These are phyloP conservation scores for Amblyjoppa fuscipennis DNA, from an alignment of 2,888 invertebrate genomes.

Conservation along the genomic window DNA sequence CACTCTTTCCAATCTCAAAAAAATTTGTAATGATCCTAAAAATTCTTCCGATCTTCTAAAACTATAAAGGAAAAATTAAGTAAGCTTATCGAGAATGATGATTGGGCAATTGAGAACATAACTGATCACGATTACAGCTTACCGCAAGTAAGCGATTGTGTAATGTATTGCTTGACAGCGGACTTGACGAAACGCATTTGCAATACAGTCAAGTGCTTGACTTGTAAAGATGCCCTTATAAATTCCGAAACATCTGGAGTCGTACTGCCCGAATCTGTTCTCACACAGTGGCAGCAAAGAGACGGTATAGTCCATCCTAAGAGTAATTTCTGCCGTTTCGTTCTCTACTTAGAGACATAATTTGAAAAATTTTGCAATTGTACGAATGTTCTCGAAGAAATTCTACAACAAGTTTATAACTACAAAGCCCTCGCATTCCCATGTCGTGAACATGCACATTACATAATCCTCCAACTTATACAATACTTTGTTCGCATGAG, in stretches of 20 bases:
- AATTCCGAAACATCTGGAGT: neutral
- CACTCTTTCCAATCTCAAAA: constrained; percentile 34
- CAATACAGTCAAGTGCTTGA: constrained; percentile 32
- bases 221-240: constrained; percentile 51
- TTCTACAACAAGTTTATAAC: constrained; percentile 20
- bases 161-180: constrained; percentile 54
- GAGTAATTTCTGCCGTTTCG: constrained; percentile 13
- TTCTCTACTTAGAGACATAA: constrained; percentile 27
- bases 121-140: constrained; percentile 51
- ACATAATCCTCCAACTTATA: constrained; percentile 18
- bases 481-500: constrained; percentile 23
- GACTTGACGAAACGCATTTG: constrained; percentile 36
- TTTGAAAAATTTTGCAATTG: constrained; percentile 22
- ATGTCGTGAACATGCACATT: constrained; percentile 23
- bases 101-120: constrained; percentile 53
- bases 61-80: constrained; percentile 2
- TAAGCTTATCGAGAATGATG: constrained; percentile 11
- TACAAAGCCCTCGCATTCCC: constrained; percentile 26
- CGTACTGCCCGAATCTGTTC: constrained; percentile 26
- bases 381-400: constrained; percentile 20
- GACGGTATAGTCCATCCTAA: constrained; percentile 39
- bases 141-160: constrained; percentile 51
- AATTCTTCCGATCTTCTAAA: constrained; percentile 3
- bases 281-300: constrained; percentile 21
- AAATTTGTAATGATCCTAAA: constrained; percentile 21